Base-by-base conservation (phyloP, 2,888 invertebrate genomes). In the Caenorhabditis sp. region DNA sequence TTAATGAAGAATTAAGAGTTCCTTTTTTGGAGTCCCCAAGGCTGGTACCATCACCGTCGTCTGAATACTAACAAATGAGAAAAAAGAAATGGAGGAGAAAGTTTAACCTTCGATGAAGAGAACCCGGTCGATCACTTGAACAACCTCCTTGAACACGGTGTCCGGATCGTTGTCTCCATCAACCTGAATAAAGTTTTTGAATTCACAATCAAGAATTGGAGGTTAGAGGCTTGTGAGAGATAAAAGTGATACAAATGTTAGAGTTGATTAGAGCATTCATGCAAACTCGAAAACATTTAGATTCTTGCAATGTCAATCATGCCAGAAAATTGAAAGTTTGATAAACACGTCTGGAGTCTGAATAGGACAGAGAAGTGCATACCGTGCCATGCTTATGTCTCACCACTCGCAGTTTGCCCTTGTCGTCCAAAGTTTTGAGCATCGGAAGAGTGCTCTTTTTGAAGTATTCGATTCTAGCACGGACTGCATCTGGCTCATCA, bases 381-480 rank as follows among this genome's bases (percentile, higher is more conserved):
- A 84, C 84, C 84, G 63, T 80, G 14, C 72, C 84, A 80, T 84
- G 84, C 84, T 74, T 24, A 84, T 80, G 59, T 76, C 95, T 95
- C 93, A 96, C 96, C 91, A 97, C 96, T 84, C 95, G 95, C 61
- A 97, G 94, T 64, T 97, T 94, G 90, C 95, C 95, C 85, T 95
- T 95, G 89, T 95, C 95, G 91, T 97, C 97, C 93, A 97, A 93
- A 1, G 94, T 94, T 93, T 96, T 96, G 75, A 97, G 94, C 96
- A 97, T 96, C 1, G 96, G 96, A 88, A 97, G 94, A 0, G 96
- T 96, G 76, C 95, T 95, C 90, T 96, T 96, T 0, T 97, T 94
- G 93, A 97, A 97, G 82, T 96, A 94, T 92, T 96, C 96, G 68
- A 97, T 93, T 35, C 96, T 94, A 76, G 95, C 94, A 51, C 96